A percentile compares a stretch with the other conserved stretches of the same genome.
Evolutionary conservation across 1,140 invertebrate genomes (phyloP).

Genomic region (Drosophila suzukii): DNA sequence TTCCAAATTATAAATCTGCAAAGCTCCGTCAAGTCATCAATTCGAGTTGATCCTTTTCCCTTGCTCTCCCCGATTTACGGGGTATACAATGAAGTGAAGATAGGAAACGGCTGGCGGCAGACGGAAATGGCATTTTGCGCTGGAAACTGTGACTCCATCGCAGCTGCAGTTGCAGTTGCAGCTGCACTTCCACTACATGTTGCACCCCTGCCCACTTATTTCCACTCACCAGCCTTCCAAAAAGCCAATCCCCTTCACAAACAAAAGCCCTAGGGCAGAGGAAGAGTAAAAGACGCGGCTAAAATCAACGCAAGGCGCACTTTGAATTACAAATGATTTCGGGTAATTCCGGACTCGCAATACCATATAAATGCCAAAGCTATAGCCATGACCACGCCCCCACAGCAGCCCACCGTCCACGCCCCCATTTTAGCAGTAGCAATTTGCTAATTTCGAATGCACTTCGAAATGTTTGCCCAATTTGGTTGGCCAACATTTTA

Average conservation of each 20-base stretch:
- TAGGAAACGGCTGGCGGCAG: conserved; percentile 40
- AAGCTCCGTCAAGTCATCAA: too few relatives aligned
- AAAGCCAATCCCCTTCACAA: not conserved
- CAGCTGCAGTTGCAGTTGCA: conserved; percentile 1
- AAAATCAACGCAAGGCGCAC: conserved; percentile 69
- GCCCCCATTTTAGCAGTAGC: conserved; percentile 16
- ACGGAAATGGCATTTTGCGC: conserved; percentile 69
- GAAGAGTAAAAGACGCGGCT: conserved; percentile 34
- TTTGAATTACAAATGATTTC: conserved; percentile 77
- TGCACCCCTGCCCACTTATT: too few relatives aligned
- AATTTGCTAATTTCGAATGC: conserved; percentile 79
- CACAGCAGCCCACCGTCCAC: not conserved
- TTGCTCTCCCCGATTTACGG: not conserved
- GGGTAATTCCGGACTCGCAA: conserved; percentile 35
- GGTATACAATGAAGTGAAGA: conserved; percentile 15
- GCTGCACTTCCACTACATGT: not conserved
- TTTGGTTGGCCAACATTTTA: conserved; percentile 80
- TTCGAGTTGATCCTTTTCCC: not conserved
- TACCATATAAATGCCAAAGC: conserved; percentile 42
- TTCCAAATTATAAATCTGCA: not conserved
- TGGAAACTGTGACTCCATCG: conserved; percentile 58
- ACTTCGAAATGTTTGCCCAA: conserved; percentile 78
- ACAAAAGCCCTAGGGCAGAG: conserved; percentile 1
- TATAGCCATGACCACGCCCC: conserved; percentile 39
- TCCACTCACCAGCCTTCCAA: not conserved